These are phyloP conservation scores for Progne subis DNA, from an alignment of 2,113 vertebrate genomes.

Conservation along the genomic window DNA sequence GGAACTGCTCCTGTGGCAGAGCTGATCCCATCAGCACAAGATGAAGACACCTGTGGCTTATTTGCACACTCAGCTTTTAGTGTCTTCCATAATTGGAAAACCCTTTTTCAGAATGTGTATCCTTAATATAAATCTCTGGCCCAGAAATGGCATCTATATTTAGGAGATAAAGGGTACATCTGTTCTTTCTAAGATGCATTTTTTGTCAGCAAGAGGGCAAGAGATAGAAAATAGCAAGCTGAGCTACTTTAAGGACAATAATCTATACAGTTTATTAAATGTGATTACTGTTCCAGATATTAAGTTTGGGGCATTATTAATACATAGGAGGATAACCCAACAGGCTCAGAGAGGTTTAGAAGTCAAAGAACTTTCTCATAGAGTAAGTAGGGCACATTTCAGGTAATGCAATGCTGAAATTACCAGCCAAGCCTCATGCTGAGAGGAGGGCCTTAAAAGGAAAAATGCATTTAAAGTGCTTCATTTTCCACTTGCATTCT, in stretches of 20 bases:
- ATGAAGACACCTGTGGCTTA: constrained; percentile 10
- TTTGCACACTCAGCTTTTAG: not conserved
- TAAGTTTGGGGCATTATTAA: not conserved
- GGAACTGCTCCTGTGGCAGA: not conserved
- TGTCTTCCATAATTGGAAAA: constrained; percentile 17
- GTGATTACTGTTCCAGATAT: not conserved
- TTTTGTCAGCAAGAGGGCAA: not conserved
- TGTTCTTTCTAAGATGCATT: not conserved
- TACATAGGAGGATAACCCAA: not conserved
- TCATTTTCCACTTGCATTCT: not conserved
- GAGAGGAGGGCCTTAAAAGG: not conserved
- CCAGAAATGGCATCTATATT: constrained; percentile 56
- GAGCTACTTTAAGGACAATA: not conserved
- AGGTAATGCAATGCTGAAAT: not conserved
- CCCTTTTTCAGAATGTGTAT: not conserved
- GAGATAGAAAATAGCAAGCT: not conserved
- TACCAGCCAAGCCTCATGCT: not conserved
- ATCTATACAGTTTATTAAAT: not conserved
- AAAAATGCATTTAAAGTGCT: not conserved
- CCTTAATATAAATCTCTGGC: constrained; percentile 31
- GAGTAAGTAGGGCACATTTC: not conserved
- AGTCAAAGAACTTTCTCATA: not conserved
- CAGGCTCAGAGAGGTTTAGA: not conserved
- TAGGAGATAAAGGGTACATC: constrained; percentile 29
- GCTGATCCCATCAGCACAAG: not conserved